Base-by-base conservation (phyloP, 2,113 vertebrate species). In the Actenoides lindsayi region DNA sequence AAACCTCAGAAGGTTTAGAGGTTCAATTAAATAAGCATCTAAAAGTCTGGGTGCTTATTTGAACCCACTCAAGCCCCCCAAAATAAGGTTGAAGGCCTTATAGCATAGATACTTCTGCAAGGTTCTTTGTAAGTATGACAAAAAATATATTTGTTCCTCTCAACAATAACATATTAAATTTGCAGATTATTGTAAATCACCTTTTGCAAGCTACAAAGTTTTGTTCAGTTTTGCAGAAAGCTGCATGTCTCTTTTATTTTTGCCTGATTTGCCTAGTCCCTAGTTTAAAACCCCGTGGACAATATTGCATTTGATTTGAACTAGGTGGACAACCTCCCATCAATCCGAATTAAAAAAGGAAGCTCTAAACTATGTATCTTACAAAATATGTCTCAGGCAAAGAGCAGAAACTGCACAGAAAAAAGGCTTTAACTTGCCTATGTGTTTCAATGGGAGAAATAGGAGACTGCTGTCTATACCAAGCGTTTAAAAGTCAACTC, bases 11-110 rank as follows among this genome's bases (percentile, higher is more conserved):
- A 78, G 6, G 11, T 87, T 92, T 74, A 71, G 68, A 75, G 20
- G 20, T 88, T 92, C 71, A 71, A 70, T 86, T 89, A 91, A 94
- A 90, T 20, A 64, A 93, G 9, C 28, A 92, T 69, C 59, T 51
- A 56, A 59, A 93, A 70, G 4, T 68, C 76, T 74, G 25, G 17
- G 59, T 64, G 11, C 9, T 87, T 93, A 48, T 60, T 48, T 81
- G 39, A 94, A 81, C 33, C 20, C 50, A 50, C 16, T 42, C 25
- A 57, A 50, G 18, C 11, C 10, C 10, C 28, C 9, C 13, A n/a
- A n/a, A 90, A 86, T 35, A 75, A 75, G 6, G 6, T 7, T 69
- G 31, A 41, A 69, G 7, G 16, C 16, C 16, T 51, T 41, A 56
- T 0, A 50, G 50, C 77, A 37, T 2, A 69, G 30, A 57, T 0